These are phyloP conservation scores for Argya squamiceps DNA, from an alignment of 2,797 vertebrate genomes.

Conservation along the genomic window DNA sequence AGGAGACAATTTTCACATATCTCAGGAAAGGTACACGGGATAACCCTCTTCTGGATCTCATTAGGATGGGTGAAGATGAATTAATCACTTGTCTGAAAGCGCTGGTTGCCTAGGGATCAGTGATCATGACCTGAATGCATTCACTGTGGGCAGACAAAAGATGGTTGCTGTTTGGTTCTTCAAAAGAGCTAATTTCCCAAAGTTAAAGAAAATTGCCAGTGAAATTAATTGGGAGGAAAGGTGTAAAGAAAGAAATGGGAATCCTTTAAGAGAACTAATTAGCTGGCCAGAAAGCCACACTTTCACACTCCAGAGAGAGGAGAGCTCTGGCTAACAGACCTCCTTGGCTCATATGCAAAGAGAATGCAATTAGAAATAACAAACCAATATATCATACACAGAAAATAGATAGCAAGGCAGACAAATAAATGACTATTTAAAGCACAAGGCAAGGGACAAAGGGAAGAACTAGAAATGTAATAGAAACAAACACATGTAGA, in stretches of 20 bases:
- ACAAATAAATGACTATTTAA: not conserved
- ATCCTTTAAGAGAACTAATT: conserved; percentile 8
- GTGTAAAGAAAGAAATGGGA: not conserved
- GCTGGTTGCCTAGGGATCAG: not conserved
- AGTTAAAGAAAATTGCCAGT: conserved; percentile 16
- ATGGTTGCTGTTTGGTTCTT: not conserved
- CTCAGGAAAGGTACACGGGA: not conserved
- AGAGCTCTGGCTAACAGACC: not conserved
- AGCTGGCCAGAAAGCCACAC: not conserved
- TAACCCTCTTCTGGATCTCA: conserved; percentile 1
- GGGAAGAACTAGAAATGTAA: not conserved
- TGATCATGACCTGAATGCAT: not conserved
- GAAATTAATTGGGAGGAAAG: conserved; percentile 43
- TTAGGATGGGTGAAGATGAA: conserved; percentile 30
- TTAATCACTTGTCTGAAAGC: not conserved
- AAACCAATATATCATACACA: not conserved
- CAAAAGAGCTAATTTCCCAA: conserved; percentile 5
- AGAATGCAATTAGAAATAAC: not conserved
- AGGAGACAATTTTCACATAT: not conserved
- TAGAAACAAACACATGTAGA: not conserved
- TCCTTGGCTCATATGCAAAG: not conserved
- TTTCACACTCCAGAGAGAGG: not conserved
- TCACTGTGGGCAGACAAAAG: not conserved
- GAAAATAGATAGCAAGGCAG: not conserved
- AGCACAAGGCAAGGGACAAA: not conserved